phyloP scores from a whole-genome alignment of 2,113 vertebrate species.

The Hemiprocne comata region DNA sequence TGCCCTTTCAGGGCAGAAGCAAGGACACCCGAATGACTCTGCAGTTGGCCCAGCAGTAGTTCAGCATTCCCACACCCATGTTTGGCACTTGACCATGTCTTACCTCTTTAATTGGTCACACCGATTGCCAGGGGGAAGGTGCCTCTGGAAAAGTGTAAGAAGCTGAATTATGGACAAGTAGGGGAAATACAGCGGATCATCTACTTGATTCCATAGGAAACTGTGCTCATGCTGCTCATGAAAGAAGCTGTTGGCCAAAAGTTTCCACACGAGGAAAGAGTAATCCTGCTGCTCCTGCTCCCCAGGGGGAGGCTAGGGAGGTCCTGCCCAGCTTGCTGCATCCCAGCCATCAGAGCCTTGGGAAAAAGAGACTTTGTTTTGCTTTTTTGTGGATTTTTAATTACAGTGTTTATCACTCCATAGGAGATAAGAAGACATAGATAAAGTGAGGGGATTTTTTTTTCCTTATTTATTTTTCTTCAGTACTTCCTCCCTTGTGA shows the following conservation, averaged over 20 bases:
- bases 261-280: background rate
- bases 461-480: background rate
- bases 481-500: background rate
- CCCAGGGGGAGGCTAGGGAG: background rate
- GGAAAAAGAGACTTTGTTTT: conserved; percentile 4
- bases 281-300: background rate
- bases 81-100: too few species aligned
- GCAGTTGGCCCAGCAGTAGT: background rate
- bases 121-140: accelerated
- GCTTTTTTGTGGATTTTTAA: conserved; percentile 19
- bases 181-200: background rate
- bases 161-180: background rate
- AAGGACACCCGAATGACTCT: background rate
- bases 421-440: background rate
- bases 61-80: accelerated
- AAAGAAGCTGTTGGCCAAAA: background rate
- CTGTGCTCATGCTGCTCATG: background rate
- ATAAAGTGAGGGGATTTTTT: background rate
- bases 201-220: background rate
- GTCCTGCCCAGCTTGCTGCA: accelerated
- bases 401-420: conserved; percentile 32
- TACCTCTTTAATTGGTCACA: accelerated
- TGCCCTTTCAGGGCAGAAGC: accelerated
- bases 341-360: background rate
- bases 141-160: background rate